These are phyloP conservation scores for Chamaea fasciata DNA, from an alignment of 2,113 vertebrate species.

Conservation along the genomic window DNA sequence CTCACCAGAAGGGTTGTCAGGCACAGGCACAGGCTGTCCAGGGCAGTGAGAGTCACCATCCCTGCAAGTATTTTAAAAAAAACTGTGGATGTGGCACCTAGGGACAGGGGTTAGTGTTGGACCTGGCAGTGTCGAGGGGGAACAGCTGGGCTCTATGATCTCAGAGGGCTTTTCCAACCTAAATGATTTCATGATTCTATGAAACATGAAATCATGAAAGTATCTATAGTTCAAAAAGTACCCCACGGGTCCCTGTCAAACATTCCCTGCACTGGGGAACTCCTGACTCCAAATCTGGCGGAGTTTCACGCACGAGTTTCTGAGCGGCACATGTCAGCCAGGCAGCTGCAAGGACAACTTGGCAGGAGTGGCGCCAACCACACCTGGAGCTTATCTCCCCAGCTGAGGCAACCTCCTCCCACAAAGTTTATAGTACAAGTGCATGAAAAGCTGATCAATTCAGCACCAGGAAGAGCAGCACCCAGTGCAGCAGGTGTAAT, in stretches of 20 bases:
- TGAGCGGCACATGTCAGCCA: background rate
- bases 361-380: background rate
- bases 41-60: background rate
- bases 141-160: background rate
- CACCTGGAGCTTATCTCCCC: background rate
- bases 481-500: background rate
- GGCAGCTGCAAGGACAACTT: background rate
- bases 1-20: background rate
- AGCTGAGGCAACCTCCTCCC: constrained; percentile 20
- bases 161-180: background rate
- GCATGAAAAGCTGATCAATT: background rate
- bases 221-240: background rate
- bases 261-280: background rate
- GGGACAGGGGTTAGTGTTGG: background rate
- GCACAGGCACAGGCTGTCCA: background rate
- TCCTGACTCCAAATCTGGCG: background rate
- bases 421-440: background rate
- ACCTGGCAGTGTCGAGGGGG: background rate
- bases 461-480: background rate
- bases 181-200: background rate
- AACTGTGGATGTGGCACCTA: background rate
- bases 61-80: fast-evolving
- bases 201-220: background rate
- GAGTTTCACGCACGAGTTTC: background rate
- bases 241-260: fast-evolving